phyloP scores from a whole-genome alignment of 2,797 vertebrate genomes.

The Babyrousa celebensis region DNA sequence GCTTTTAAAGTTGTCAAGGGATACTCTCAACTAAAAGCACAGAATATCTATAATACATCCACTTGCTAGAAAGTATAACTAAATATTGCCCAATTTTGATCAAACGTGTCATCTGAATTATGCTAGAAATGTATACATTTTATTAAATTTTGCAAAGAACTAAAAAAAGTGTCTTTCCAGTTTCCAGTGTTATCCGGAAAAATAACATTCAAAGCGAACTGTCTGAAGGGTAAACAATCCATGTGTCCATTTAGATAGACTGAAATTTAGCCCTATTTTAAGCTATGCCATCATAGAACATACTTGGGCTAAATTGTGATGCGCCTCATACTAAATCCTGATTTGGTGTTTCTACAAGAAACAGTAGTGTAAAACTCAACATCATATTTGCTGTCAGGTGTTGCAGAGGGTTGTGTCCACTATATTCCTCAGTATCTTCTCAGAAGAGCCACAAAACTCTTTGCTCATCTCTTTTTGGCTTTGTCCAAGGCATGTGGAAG shows the following conservation, averaged over 20 bases:
- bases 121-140: no score
- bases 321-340: background rate
- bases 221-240: slow-evolving; percentile 29
- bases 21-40: slow-evolving; percentile 58
- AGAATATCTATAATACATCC: slow-evolving; percentile 33
- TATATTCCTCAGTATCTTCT: slow-evolving; percentile 34
- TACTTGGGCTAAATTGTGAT: slow-evolving; percentile 50
- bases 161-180: no score
- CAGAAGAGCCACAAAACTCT: slow-evolving; percentile 57
- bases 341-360: slow-evolving; percentile 57
- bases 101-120: slow-evolving; percentile 15
- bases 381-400: background rate
- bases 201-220: slow-evolving; percentile 45
- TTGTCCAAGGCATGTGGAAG: no score
- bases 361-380: slow-evolving; percentile 10
- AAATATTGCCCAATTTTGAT: slow-evolving; percentile 59
- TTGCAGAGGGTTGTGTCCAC: background rate
- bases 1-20: slow-evolving; percentile 70
- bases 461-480: background rate
- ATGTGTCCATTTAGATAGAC: background rate
- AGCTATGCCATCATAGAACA: slow-evolving; percentile 29
- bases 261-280: slow-evolving; percentile 32
- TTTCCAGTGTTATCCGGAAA: slow-evolving; percentile 5
- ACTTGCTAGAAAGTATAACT: slow-evolving; percentile 72
- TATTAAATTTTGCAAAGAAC: no score